phyloP scores from a whole-genome alignment of 2,797 vertebrate species.

The Sebastes variabilis region DNA sequence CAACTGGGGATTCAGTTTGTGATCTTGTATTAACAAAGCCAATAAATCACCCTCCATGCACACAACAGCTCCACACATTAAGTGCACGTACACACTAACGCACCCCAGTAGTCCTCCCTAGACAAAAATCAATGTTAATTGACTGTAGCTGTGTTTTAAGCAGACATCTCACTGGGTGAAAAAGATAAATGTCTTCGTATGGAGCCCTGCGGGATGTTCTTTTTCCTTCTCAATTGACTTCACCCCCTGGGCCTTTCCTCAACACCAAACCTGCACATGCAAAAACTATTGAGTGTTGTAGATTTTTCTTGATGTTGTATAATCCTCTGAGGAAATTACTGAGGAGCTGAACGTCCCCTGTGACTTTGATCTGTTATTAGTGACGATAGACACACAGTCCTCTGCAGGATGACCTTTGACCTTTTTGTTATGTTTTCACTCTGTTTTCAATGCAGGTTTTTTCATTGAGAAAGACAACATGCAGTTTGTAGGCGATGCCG shows the following conservation, averaged over 20 bases:
- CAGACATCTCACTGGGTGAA: constrained; percentile 13
- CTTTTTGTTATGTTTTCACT: not conserved
- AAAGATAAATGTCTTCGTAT: constrained; percentile 26
- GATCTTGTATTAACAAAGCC: constrained; percentile 12
- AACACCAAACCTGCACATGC: constrained; percentile 3
- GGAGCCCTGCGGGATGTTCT: constrained; percentile 13
- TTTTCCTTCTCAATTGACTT: constrained; percentile 20
- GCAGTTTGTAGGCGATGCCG: not conserved
- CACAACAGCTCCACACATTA: not conserved
- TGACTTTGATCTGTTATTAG: constrained; percentile 20
- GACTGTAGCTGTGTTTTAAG: constrained; percentile 40
- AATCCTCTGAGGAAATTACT: constrained; percentile 40
- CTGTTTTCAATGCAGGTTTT: not conserved
- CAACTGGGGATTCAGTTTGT: not conserved
- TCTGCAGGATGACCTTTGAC: not conserved
- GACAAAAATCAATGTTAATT: constrained; percentile 54
- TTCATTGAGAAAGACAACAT: not conserved
- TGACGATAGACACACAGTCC: not conserved
- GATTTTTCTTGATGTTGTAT: not conserved
- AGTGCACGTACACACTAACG: not conserved
- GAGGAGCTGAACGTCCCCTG: not conserved
- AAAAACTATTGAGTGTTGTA: constrained; percentile 5
- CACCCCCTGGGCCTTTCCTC: not conserved
- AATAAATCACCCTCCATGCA: constrained; percentile 25
- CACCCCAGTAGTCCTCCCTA: not conserved